Percentiles rank a stretch among this genome's conserved stretches.
phyloP scores from a whole-genome alignment of 2,888 invertebrate species.

The Catocala sponsa region DNA sequence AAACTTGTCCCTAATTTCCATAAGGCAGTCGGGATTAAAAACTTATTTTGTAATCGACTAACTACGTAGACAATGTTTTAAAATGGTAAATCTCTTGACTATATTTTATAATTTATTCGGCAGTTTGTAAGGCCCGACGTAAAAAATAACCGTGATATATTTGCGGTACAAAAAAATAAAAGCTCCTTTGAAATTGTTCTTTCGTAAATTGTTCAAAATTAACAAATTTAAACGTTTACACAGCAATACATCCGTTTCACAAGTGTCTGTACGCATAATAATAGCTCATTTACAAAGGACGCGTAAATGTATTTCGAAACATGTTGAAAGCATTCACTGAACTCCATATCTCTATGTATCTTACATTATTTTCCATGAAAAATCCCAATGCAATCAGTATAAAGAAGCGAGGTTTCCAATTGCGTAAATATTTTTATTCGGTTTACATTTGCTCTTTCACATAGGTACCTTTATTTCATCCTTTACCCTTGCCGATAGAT shows the following conservation, averaged over 20 bases:
- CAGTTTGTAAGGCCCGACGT: conserved; percentile 1
- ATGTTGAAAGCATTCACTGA: conserved; percentile 49
- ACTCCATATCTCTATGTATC: conserved; percentile 39
- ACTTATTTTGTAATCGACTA: too few relatives aligned
- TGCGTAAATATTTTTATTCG: conserved; percentile 59
- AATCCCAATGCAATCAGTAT: conserved; percentile 51
- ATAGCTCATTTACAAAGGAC: conserved; percentile 38
- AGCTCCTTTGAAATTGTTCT: conserved; percentile 30
- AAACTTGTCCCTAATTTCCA: neutral
- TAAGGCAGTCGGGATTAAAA: neutral
- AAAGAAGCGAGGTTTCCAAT: conserved; percentile 42
- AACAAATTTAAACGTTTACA: conserved; percentile 33
- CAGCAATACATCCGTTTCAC: conserved; percentile 10
- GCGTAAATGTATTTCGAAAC: conserved; percentile 41
- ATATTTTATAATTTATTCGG: neutral
- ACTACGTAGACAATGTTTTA: neutral
- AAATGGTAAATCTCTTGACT: neutral
- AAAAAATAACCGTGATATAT: conserved; percentile 9
- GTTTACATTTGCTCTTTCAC: conserved; percentile 61
- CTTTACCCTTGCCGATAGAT: conserved; percentile 36
- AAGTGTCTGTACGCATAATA: conserved; percentile 24
- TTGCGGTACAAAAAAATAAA: conserved; percentile 33
- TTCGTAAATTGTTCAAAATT: conserved; percentile 24
- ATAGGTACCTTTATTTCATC: conserved; percentile 52
- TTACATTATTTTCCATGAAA: conserved; percentile 46